Evolutionary conservation across 2,797 vertebrate genomes (phyloP).

Genomic region (Chrosomus eos): DNA sequence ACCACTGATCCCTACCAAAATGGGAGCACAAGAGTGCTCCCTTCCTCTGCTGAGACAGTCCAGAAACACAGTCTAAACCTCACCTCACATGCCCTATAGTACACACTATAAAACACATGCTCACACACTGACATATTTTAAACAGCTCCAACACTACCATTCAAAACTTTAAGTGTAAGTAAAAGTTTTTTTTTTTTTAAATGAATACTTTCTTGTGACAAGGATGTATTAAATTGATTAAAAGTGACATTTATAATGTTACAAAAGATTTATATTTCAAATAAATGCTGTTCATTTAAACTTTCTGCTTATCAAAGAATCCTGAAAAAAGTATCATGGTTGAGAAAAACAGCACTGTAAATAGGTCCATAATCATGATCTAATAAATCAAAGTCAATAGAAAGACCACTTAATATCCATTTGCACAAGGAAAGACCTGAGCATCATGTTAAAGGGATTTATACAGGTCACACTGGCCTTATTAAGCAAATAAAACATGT

Average conservation of each 20-base stretch:
- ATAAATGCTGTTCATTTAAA: not conserved
- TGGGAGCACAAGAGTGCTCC: conserved; percentile 23
- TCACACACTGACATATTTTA: not conserved
- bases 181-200: not conserved
- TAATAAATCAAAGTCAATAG: conserved; percentile 1
- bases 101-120: conserved; percentile 27
- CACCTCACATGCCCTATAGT: conserved; percentile 36
- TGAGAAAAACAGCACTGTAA: conserved; percentile 12
- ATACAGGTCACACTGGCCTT: not conserved
- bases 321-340: not conserved
- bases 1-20: conserved; percentile 22
- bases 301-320: not conserved
- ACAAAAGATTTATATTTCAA: not conserved
- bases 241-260: not conserved
- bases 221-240: not conserved
- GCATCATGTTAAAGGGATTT: not conserved
- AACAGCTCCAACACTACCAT: not conserved
- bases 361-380: not conserved
- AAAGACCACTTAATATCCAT: not conserved
- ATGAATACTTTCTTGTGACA: not conserved
- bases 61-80: conserved; percentile 27
- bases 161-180: not conserved
- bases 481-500: conserved; percentile 7
- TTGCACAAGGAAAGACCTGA: not conserved
- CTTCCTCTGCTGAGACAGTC: conserved; percentile 13